phyloP scores from a whole-genome alignment of 1,140 invertebrate species.

The Zaprionus gabonicus region DNA sequence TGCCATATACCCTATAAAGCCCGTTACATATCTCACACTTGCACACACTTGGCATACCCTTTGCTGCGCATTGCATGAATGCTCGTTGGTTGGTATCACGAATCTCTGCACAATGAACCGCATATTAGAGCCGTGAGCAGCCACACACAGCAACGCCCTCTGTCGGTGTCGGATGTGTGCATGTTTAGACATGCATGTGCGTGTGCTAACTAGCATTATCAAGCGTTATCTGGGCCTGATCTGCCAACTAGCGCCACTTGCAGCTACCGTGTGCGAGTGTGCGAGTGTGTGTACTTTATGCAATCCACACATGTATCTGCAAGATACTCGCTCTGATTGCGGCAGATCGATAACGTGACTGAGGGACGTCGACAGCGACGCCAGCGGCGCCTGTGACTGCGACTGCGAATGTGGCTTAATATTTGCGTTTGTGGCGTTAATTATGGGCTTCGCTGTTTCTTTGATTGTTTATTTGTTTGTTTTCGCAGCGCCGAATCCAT shows the following conservation, averaged over 20 bases:
- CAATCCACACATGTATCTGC: conserved; percentile 31
- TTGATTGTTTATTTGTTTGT: conserved; percentile 80
- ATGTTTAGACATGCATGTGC: background rate
- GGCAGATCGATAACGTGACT: conserved; percentile 45
- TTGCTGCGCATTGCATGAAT: no score
- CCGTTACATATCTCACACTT: no score
- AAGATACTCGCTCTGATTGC: conserved; percentile 47
- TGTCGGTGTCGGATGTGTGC: background rate
- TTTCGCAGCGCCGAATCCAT: conserved; percentile 25
- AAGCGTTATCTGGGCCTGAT: conserved; percentile 12
- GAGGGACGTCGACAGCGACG: background rate
- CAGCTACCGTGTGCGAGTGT: conserved; percentile 2
- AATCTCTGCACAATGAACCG: no score
- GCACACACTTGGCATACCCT: no score
- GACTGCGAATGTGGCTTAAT: conserved; percentile 62
- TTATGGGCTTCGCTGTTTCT: conserved; percentile 72
- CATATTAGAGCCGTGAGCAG: background rate
- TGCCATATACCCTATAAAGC: no score
- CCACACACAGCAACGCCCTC: conserved; percentile 11
- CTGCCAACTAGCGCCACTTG: conserved; percentile 42
- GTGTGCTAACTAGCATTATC: conserved; percentile 22
- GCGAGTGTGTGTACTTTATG: conserved; percentile 25
- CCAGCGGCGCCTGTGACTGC: conserved; percentile 20
- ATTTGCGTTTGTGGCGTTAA: conserved; percentile 83
- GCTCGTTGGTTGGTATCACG: no score